Percentiles rank a stretch among this genome's conserved stretches.
Conservation (phyloP, 2,797 vertebrate genomes). For the Oryzias dopingdopingensis region DNA sequence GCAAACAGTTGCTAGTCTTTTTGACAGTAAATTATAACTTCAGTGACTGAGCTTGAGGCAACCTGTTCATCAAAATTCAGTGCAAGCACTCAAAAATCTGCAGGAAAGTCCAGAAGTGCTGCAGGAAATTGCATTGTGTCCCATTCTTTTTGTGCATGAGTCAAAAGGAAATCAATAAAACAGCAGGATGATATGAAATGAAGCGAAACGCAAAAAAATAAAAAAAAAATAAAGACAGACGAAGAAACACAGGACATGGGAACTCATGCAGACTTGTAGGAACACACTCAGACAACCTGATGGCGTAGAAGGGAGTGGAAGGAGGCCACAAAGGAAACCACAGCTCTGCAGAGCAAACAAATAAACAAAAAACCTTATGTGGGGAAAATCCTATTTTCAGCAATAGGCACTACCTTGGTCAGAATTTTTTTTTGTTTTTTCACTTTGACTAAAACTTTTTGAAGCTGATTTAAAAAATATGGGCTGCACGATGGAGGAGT, state of each 20-base stretch:
- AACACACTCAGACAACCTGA: constrained; percentile 12
- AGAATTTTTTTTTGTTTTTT: too few relatives aligned
- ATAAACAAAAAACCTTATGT: neutral
- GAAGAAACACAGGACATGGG: constrained; percentile 5
- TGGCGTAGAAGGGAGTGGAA: constrained; percentile 1
- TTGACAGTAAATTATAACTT: too few relatives aligned
- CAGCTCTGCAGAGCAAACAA: neutral
- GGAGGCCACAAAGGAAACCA: constrained; percentile 1
- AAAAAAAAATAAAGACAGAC: neutral
- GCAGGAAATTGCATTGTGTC: too few relatives aligned
- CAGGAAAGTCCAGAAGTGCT: neutral
- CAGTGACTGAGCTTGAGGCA: too few relatives aligned
- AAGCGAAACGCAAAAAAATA: neutral
- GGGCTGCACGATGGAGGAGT: too few relatives aligned
- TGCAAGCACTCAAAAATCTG: neutral
- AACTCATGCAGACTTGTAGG: constrained; percentile 13
- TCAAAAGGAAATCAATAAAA: neutral
- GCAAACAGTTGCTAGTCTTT: too few relatives aligned
- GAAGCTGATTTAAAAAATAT: too few relatives aligned
- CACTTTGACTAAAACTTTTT: too few relatives aligned
- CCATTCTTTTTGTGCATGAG: neutral
- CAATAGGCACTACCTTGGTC: neutral
- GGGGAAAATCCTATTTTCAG: too few relatives aligned
- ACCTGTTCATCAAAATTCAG: too few relatives aligned
- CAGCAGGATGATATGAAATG: neutral